These are phyloP conservation scores for Spodoptera litura DNA, from an alignment of 1,140 invertebrate genomes.

Conservation along the genomic window DNA sequence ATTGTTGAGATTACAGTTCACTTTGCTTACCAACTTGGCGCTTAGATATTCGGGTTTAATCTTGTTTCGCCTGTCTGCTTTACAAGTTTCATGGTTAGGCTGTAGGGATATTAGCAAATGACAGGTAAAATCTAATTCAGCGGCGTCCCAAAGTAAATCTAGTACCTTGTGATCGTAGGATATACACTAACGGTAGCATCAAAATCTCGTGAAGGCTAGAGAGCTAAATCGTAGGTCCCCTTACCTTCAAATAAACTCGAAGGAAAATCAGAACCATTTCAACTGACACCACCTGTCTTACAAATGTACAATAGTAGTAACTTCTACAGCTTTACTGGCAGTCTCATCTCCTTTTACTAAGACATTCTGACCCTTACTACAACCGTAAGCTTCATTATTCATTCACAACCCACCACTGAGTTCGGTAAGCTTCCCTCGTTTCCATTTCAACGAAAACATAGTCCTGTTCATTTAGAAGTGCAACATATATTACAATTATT, in stretches of 20 bases:
- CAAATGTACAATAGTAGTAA: no score
- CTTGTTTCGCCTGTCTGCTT: constrained; percentile 42
- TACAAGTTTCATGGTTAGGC: constrained; percentile 10
- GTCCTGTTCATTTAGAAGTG: background rate
- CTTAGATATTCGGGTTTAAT: constrained; percentile 51
- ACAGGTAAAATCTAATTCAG: background rate
- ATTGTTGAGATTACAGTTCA: constrained; percentile 74
- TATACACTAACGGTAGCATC: no score
- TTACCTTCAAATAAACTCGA: no score
- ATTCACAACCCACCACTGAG: constrained; percentile 8
- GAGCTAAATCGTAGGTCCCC: no score
- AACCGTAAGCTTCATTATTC: constrained; percentile 22
- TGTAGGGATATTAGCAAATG: background rate
- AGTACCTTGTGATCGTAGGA: background rate
- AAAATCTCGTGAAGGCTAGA: no score
- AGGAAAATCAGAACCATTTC: no score
- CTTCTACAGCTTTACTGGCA: background rate
- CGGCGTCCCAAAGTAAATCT: background rate
- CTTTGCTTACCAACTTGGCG: constrained; percentile 60
- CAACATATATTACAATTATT: background rate
- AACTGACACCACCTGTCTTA: no score
- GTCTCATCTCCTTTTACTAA: constrained; percentile 1
- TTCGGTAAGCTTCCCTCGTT: background rate
- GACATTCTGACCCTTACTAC: background rate
- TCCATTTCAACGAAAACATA: background rate